These are phyloP conservation scores for Trichacis sp. DNA, from an alignment of 2,888 invertebrate species.

Conservation along the genomic window DNA sequence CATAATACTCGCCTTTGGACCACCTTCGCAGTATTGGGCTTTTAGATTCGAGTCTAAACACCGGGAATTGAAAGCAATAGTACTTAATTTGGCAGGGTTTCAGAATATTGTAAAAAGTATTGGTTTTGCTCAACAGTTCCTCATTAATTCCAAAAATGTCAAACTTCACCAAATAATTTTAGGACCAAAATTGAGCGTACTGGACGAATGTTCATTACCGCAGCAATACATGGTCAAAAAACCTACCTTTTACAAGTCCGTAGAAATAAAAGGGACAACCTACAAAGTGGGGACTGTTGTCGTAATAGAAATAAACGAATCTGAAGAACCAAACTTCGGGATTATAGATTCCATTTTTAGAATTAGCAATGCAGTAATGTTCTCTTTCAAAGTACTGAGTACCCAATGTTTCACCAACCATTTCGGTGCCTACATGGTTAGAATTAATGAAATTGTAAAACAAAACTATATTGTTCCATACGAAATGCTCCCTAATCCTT, in stretches of 20 bases:
- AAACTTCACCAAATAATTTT: no score
- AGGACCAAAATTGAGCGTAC: no score
- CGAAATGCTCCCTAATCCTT: no score
- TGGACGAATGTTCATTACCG: no score
- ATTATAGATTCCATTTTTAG: slow-evolving; percentile 4
- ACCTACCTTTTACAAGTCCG: background rate
- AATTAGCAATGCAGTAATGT: background rate
- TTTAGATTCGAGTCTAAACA: slow-evolving; percentile 30
- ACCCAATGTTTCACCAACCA: background rate
- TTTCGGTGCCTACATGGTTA: no score
- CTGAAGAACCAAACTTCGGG: background rate
- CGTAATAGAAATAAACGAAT: slow-evolving; percentile 1
- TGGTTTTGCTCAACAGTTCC: slow-evolving; percentile 15
- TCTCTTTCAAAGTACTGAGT: background rate
- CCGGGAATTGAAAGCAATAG: slow-evolving; percentile 10
- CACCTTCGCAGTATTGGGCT: slow-evolving; percentile 10
- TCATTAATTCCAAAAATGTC: background rate
- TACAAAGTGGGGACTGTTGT: slow-evolving; percentile 3
- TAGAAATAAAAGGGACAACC: slow-evolving; percentile 5
- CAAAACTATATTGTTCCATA: no score
- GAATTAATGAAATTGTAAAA: no score
- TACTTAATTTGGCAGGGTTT: slow-evolving; percentile 5
- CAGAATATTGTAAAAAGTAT: slow-evolving; percentile 20
- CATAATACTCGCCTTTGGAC: slow-evolving; percentile 15
- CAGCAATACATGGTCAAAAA: background rate